Evolutionary conservation across 1,140 invertebrate genomes (phyloP).

Genomic region (Scaptomyza graminum): DNA sequence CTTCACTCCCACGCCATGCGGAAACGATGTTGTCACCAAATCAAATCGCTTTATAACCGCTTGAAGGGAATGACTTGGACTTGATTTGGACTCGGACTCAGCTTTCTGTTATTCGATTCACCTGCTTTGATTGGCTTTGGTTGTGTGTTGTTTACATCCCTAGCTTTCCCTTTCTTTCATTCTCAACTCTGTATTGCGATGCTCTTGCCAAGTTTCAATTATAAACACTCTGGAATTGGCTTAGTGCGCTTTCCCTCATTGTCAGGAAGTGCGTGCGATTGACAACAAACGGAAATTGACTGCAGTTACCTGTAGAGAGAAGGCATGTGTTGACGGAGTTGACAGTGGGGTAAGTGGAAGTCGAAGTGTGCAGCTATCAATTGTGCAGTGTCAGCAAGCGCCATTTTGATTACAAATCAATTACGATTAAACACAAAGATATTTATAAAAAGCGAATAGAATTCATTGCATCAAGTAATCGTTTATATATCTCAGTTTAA

Average conservation of each 20-base stretch:
- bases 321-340: not conserved
- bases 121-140: slow-evolving; percentile 9
- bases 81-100: slow-evolving; percentile 31
- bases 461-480: too few species aligned
- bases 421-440: too few species aligned
- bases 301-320: slow-evolving; percentile 27
- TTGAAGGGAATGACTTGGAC: slow-evolving; percentile 40
- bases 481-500: too few species aligned
- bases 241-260: slow-evolving; percentile 53
- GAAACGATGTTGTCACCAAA: slow-evolving; percentile 55
- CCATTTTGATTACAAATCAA: slow-evolving; percentile 15
- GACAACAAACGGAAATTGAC: slow-evolving; percentile 41
- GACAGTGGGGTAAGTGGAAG: slow-evolving; percentile 1
- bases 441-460: too few species aligned
- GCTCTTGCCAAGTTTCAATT: slow-evolving; percentile 55
- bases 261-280: slow-evolving; percentile 57
- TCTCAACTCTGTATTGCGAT: slow-evolving; percentile 1
- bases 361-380: not conserved
- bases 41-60: slow-evolving; percentile 52
- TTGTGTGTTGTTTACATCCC: slow-evolving; percentile 1
- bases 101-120: slow-evolving; percentile 25
- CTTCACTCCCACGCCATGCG: slow-evolving; percentile 9
- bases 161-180: not conserved
- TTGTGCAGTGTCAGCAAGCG: slow-evolving; percentile 7
- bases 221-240: slow-evolving; percentile 68